These are phyloP conservation scores for Silvanus unidentatus DNA, from an alignment of 2,888 invertebrate genomes.

Conservation along the genomic window DNA sequence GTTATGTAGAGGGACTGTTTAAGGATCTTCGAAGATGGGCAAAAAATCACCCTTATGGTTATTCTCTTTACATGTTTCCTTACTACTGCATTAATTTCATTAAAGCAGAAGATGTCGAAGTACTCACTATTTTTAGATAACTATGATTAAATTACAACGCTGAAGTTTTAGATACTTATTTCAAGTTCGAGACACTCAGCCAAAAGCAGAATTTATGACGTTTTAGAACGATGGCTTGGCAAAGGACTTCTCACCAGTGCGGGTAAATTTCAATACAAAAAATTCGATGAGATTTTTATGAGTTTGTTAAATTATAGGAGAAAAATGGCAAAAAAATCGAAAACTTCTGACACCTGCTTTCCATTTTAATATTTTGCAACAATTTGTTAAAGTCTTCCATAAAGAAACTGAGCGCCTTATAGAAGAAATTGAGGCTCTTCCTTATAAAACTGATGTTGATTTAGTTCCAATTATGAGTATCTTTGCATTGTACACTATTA, in stretches of 20 bases:
- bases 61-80: too few relatives aligned
- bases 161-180: neutral
- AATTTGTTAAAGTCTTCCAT: neutral
- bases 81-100: neutral
- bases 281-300: neutral
- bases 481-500: neutral
- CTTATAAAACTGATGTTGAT: neutral
- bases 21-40: too few relatives aligned
- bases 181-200: neutral
- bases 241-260: conserved; percentile 1
- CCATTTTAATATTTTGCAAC: conserved; percentile 2
- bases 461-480: neutral
- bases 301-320: neutral
- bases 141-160: neutral
- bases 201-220: neutral
- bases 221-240: neutral
- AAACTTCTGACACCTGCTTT: conserved; percentile 2
- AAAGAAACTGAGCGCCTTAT: neutral
- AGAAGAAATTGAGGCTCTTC: neutral
- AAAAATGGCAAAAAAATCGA: neutral
- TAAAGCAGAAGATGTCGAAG: neutral
- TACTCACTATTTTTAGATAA: neutral
- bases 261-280: neutral
- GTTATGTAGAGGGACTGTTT: too few relatives aligned
- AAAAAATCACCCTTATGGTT: too few relatives aligned